phyloP scores from a whole-genome alignment of 2,888 invertebrate species.

The Trachelus troglodyta region DNA sequence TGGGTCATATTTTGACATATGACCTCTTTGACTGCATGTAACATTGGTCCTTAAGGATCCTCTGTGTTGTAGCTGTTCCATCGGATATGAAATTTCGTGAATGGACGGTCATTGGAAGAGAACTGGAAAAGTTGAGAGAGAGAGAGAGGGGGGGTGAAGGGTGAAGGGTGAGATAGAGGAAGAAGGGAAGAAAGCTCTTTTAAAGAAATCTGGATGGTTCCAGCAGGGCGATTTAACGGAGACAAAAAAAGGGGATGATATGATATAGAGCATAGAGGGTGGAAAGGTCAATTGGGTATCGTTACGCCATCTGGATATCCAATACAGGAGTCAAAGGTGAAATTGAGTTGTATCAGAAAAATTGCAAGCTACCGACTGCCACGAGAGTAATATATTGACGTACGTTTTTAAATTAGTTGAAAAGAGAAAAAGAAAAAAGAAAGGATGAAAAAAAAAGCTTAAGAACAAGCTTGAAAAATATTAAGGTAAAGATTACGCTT shows the following conservation, averaged over 20 bases:
- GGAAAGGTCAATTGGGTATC: neutral
- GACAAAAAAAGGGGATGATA: neutral
- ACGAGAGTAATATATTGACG: neutral
- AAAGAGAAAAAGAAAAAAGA: neutral
- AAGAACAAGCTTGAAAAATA: neutral
- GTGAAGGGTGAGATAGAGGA: neutral
- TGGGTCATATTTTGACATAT: too few relatives aligned
- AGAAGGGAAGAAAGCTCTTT: neutral
- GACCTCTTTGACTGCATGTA: too few relatives aligned
- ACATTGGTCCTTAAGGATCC: too few relatives aligned
- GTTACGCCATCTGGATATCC: neutral
- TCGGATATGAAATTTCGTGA: neutral
- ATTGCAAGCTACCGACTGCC: neutral
- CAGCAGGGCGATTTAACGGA: neutral
- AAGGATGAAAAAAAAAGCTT: neutral
- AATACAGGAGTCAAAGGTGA: neutral
- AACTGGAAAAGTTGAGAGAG: neutral
- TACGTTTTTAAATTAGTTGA: neutral
- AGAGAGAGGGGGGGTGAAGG: neutral
- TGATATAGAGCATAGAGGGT: neutral
- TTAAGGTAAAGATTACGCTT: neutral
- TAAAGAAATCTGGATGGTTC: neutral
- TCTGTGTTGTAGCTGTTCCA: neutral
- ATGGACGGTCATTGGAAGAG: neutral
- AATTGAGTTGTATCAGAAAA: neutral